A percentile compares a stretch with the other conserved stretches of the same genome.
These are phyloP conservation scores for Eueremaeus valkanovi DNA, from an alignment of 2,888 invertebrate genomes.

Conservation along the genomic window DNA sequence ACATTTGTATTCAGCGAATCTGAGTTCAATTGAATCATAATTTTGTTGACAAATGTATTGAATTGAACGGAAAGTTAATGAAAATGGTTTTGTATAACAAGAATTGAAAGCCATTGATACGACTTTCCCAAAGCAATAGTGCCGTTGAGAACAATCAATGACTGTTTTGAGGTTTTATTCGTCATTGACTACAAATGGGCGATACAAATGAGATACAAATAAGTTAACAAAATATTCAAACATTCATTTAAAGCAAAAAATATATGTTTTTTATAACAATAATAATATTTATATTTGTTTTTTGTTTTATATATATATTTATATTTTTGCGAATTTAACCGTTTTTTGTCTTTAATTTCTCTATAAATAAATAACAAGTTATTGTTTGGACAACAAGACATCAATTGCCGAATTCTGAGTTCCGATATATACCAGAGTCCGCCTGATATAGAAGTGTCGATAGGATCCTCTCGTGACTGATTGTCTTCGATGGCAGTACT, in stretches of 20 bases:
- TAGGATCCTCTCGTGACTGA: slow-evolving; percentile 83
- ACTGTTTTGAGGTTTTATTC: slow-evolving; percentile 5
- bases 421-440: slow-evolving; percentile 69
- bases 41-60: neutral
- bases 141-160: slow-evolving; percentile 40
- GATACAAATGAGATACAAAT: too few relatives aligned
- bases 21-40: neutral
- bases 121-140: slow-evolving; percentile 40
- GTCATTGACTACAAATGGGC: slow-evolving; percentile 41
- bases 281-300: slow-evolving; percentile 24
- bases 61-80: slow-evolving; percentile 2
- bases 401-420: slow-evolving; percentile 34
- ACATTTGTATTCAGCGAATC: neutral
- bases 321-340: slow-evolving; percentile 3
- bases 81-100: slow-evolving; percentile 31
- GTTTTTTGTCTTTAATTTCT: neutral
- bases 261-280: slow-evolving; percentile 30
- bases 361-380: slow-evolving; percentile 30
- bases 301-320: too few relatives aligned
- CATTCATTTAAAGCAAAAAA: slow-evolving; percentile 32
- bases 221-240: slow-evolving; percentile 33
- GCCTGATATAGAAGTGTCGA: slow-evolving; percentile 91
- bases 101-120: slow-evolving; percentile 35
- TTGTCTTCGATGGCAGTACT: slow-evolving; percentile 84
- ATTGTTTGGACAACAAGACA: slow-evolving; percentile 30